Evolutionary conservation across 2,113 vertebrate genomes (phyloP), one percentile per base, ranked within the genome.

Genomic region (Polyodon spathula): DNA sequence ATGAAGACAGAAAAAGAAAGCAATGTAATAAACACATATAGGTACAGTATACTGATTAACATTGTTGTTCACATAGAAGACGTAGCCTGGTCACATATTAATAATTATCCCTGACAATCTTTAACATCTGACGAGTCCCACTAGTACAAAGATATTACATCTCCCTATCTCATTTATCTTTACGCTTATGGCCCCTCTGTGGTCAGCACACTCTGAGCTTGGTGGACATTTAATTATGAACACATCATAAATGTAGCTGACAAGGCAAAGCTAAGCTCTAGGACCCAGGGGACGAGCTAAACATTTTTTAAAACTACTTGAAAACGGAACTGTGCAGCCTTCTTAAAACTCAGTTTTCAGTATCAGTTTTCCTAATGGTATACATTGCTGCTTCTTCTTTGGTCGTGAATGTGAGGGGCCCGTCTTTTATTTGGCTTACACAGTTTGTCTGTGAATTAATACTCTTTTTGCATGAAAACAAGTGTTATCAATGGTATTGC

Each of bases 81-180:
- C 61, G 59, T 76, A 78, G 78, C 84, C 86, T 84, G 85, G 86
- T 89, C 85, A 85, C 82, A 84, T 84, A 89, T 88, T 90, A 86
- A 92, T 92, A 90, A 93, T 92, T 88, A 88, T 88, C 88, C 76
- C 80, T 89, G 87, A 89, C 87, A 86, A 88, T 86, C 86, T 86
- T 88, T 86, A 92, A 86, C 89, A 84, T 88, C 84, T 84, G 82
- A 86, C 58, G 66, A 86, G 85, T 88, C 88, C 89, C 86, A 86
- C 86, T 83, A 87, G 88, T 89, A 85, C 84, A 83, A 83, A 87
- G 84, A 91, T 92, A 93, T 91, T 91, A 83, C 89, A 89, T 83
- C 82, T 83, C 86, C 84, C 65, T 66, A 73, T 84, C 86, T 89
- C 90, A 90, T 93, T 87, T 85, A 92, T 93, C 91, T 91, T 81